Base-by-base conservation (phyloP, 2,888 invertebrate species). In the Stegophylla sp. region DNA sequence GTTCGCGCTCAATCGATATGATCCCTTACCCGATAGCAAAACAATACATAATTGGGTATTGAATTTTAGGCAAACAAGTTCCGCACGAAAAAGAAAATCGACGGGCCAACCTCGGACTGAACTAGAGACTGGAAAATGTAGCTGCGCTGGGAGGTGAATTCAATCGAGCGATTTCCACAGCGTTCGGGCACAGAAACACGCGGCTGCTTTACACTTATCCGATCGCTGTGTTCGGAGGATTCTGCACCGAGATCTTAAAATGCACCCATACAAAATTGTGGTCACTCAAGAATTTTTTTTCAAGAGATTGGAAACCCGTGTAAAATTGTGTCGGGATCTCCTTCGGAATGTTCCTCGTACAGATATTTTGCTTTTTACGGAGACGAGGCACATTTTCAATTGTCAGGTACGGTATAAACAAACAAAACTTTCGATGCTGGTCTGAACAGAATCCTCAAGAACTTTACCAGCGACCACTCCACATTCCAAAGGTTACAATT, bases 101-200 rank as follows among this genome's bases (percentile, higher is more conserved):
- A 61, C 61, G 26, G 26, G 13, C 26, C 26, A 4, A 26, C 61
- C 26, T 61, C 26, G 26, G 26, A 26, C 61, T 26, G 26, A 4
- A 61, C 26, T 26, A 61, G 61, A n/a, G 61, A 43, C 74, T 43
- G 13, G 59, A 45, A 92, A 85, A 85, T 83, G 83, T 84, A 64
- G 84, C 84, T 66, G 82, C 83, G 82, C 84, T 84, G 79, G 84
- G 84, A 82, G n/a, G n/a, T n/a, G n/a, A 77, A 63, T 71, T 82
- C 84, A 82, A 74, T 85, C 12, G 74, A 83, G 83, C 84, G 48
- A 82, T 84, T 84, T 84, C 34, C 3, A 7, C 34, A 7, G 34
- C 34, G 34, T 34, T 34, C 34, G 3, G n/a, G 34, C 34, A 34
- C 34, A 7, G 34, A 34, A 34, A 34, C 34, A 34, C 34, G 34